Evolutionary conservation across 2,797 vertebrate genomes (phyloP).

Genomic region (Peromyscus nudipes): DNA sequence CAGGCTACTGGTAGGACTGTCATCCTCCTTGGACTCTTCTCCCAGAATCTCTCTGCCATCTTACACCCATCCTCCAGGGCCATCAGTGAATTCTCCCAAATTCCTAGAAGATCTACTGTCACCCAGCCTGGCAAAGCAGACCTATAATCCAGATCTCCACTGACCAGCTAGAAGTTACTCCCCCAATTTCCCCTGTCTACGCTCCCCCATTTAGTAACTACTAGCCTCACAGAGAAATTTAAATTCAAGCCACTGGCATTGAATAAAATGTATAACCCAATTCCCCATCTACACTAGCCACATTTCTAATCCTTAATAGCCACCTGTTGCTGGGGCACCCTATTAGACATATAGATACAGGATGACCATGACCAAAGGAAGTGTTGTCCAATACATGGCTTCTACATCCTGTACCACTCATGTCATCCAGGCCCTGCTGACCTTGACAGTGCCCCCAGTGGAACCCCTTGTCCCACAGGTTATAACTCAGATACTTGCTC

Average conservation of each 20-base stretch:
- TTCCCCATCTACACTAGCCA: not conserved
- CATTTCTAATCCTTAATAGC: not conserved
- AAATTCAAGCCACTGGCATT: not conserved
- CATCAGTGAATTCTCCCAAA: not conserved
- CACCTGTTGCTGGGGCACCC: accelerated
- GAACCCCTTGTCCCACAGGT: not conserved
- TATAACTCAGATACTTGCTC: not conserved
- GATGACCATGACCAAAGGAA: not conserved
- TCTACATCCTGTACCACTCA: accelerated
- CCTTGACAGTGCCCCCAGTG: too few species aligned
- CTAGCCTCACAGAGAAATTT: not conserved
- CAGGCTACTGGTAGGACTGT: not conserved
- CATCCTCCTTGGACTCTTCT: not conserved
- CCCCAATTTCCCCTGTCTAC: not conserved
- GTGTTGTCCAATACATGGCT: not conserved
- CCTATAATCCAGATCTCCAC: not conserved
- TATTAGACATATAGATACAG: accelerated
- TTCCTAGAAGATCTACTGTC: not conserved
- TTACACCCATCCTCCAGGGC: not conserved
- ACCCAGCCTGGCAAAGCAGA: not conserved
- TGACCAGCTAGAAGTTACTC: not conserved
- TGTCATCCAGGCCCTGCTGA: not conserved
- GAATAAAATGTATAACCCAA: not conserved
- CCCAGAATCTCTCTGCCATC: not conserved
- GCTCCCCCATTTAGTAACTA: not conserved